Base-by-base conservation (phyloP, 2,113 vertebrate genomes). In the Solea senegalensis region DNA sequence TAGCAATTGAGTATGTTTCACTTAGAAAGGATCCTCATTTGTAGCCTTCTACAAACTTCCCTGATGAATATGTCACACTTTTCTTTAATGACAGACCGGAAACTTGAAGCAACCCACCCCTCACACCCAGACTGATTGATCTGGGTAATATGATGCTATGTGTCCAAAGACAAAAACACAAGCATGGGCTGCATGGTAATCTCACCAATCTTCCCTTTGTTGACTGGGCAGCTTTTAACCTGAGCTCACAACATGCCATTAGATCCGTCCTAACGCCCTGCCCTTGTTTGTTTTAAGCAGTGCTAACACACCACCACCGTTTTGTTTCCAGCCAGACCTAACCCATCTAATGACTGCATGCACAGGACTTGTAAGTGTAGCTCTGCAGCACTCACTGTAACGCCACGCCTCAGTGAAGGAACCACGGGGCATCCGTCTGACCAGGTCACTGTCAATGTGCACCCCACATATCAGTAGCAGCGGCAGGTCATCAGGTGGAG, bases 81-180 rank as follows among this genome's bases (percentile, higher is more conserved):
- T 61, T 74, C 64, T 84, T 75, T 78, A 86, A 85, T 79, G 84
- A 86, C 63, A 89, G 78, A 86, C 82, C 77, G 84, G 83, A 86
- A 77, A 43, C 73, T 80, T 54, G 73, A 54, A 21, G 41, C 26
- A 21, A 14, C 69, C 59, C 73, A 60, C 64, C 53, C 63, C 43
- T 80, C 70, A 76, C 52, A 76, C 74, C 55, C 69, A 56, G 44
- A 28, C 74, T 80, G 75, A 86, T 55, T 87, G 83, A 87, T 91
- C 65, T 76, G 44, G 9, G 88, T 89, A 88, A 88, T 76, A 43
- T 4, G 72, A 88, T 69, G 82, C 89, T 77, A 28, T 11, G 7
- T 69, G 71, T 88, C 66, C 71, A 53, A 80, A 85, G 81, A 83
- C 81, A 80, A 82, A 21, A 89, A 86, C 84, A 83, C 79, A 61